phyloP scores from a whole-genome alignment of 64 coral and sea anemone genomes.

The Acropora tenuis region DNA sequence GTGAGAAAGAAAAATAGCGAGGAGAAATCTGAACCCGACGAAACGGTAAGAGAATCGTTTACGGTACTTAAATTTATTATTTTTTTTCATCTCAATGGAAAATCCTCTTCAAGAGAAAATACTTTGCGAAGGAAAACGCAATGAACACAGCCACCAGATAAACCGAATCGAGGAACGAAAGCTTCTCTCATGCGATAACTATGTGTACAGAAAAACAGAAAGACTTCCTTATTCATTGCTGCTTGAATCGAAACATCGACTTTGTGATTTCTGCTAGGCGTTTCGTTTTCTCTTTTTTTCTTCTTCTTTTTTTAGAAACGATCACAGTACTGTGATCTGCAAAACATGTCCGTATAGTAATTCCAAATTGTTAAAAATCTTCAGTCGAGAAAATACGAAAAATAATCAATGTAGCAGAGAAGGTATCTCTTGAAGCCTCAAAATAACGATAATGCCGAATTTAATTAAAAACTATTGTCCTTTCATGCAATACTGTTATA shows the following conservation, averaged over 20 bases:
- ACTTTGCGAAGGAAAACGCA: background rate
- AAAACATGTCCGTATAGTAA: background rate
- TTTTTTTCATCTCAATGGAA: background rate
- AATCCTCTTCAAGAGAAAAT: background rate
- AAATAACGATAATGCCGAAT: background rate
- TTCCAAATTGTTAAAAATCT: background rate
- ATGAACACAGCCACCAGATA: background rate
- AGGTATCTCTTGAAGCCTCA: background rate
- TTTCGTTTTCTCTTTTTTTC: too few species aligned
- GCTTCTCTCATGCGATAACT: too few species aligned
- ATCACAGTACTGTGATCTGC: background rate
- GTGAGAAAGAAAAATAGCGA: background rate
- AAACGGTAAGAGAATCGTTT: background rate
- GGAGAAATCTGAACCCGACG: too few species aligned
- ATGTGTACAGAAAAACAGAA: too few species aligned
- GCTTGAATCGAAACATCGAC: too few species aligned
- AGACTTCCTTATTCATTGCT: too few species aligned
- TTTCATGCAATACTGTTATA: background rate
- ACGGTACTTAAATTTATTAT: background rate
- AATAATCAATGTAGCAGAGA: background rate
- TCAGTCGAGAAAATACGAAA: background rate
- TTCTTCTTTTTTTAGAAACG: too few species aligned
- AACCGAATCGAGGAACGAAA: too few species aligned
- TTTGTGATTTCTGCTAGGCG: too few species aligned
- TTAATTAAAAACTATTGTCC: background rate